These are phyloP conservation scores for Pachydiplax longipennis DNA, from an alignment of 2,888 invertebrate species.

Conservation along the genomic window DNA sequence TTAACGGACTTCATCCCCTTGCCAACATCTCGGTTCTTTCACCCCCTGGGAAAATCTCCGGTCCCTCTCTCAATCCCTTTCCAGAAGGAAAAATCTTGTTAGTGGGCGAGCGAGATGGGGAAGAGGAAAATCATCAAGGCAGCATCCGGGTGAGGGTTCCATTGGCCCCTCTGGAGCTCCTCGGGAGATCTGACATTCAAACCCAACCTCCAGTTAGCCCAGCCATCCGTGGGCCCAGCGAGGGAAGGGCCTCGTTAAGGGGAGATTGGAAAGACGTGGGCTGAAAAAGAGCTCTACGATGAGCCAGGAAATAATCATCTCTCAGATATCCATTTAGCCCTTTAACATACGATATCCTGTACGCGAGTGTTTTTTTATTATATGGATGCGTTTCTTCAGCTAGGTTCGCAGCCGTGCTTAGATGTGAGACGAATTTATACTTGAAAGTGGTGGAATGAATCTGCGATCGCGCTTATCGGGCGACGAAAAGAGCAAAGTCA, in stretches of 20 bases:
- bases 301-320: slow-evolving; percentile 53
- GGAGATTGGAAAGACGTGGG: neutral
- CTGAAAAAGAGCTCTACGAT: neutral
- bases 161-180: neutral
- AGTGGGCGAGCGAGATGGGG: neutral
- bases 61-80: neutral
- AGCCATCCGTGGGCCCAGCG: neutral
- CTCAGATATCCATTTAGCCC: slow-evolving; percentile 51
- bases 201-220: neutral
- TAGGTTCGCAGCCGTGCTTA: too few species aligned
- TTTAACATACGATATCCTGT: neutral
- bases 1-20: too few species aligned
- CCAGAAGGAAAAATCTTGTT: neutral
- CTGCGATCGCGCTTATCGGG: too few species aligned
- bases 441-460: too few species aligned
- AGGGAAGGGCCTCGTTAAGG: neutral
- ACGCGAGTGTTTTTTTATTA: neutral
- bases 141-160: neutral
- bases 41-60: neutral
- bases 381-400: neutral
- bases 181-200: neutral
- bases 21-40: neutral
- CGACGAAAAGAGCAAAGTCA: too few species aligned
- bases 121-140: neutral
- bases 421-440: too few species aligned